Conservation (phyloP, 2,797 vertebrate genomes). For the Sebastes cheni region DNA sequence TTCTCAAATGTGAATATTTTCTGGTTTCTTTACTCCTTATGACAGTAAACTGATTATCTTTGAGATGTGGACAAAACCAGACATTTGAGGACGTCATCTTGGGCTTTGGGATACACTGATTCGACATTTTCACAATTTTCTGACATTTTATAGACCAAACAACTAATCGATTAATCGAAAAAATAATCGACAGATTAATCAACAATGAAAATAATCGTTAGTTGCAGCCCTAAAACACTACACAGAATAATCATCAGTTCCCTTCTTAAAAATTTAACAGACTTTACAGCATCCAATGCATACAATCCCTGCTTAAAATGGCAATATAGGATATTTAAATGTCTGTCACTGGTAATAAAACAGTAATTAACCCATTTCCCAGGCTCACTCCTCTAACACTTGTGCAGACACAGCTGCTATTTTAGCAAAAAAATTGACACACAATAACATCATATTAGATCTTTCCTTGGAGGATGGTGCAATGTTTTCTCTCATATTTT, state of each 20-base stretch:
- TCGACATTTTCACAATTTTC: no score
- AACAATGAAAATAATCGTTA: no score
- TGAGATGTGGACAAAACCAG: no score
- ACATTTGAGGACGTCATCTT: no score
- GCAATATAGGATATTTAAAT: background rate
- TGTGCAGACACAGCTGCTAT: background rate
- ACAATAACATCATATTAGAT: background rate
- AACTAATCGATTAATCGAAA: no score
- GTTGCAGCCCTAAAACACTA: no score
- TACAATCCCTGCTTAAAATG: background rate
- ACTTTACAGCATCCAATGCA: background rate
- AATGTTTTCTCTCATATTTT: constrained; percentile 5
- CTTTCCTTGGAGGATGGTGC: background rate
- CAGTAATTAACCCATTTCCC: background rate
- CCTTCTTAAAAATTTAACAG: background rate
- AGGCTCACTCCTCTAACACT: background rate
- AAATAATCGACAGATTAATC: no score
- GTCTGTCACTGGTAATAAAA: background rate
- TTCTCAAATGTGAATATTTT: no score
- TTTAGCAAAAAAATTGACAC: background rate
- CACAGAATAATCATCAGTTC: background rate
- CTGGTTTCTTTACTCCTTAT: no score
- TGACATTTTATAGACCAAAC: no score
- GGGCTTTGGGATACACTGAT: no score
- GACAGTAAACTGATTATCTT: no score